Conservation (phyloP, 2,113 vertebrate species). For the Notothenia coriiceps region DNA sequence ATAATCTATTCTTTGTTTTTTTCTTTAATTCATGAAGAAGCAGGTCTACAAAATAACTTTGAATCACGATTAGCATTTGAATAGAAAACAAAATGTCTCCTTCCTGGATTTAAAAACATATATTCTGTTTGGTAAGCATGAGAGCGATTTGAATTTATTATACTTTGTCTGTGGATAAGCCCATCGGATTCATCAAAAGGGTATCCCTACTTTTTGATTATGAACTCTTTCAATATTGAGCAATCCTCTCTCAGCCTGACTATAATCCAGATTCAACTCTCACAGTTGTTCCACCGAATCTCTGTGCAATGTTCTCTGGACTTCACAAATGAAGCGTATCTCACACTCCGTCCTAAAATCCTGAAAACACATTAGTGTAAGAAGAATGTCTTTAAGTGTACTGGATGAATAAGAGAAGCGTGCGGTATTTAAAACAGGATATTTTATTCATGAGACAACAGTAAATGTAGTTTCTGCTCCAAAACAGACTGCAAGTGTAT, state of each 20-base stretch:
- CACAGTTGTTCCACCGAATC: constrained; percentile 33
- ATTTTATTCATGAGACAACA: constrained; percentile 44
- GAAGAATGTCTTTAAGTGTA: constrained; percentile 32
- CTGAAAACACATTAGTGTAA: constrained; percentile 27
- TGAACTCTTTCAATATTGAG: constrained; percentile 32
- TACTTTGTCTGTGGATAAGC: constrained; percentile 53
- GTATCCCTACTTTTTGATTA: constrained; percentile 54
- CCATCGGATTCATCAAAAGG: constrained; percentile 59
- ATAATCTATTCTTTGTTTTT: constrained; percentile 10
- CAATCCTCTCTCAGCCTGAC: constrained; percentile 22
- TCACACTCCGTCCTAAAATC: constrained; percentile 15
- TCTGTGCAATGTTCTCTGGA: constrained; percentile 10
- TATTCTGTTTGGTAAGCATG: constrained; percentile 66
- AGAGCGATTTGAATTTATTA: constrained; percentile 65
- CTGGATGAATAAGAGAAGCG: constrained; percentile 19
- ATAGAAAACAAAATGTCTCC: constrained; percentile 50
- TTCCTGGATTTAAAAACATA: constrained; percentile 61
- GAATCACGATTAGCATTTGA: constrained; percentile 49
- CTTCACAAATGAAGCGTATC: constrained; percentile 25
- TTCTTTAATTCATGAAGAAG: constrained; percentile 41
- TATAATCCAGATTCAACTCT: constrained; percentile 46
- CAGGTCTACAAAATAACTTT: constrained; percentile 12
- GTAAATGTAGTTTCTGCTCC: constrained; percentile 22
- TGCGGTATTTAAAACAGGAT: constrained; percentile 37
- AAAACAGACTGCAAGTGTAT: constrained; percentile 48